Percentiles rank a stretch among this genome's conserved stretches.
Conservation (phyloP, 2,888 invertebrate species). For the Agrotis exclamationis region DNA sequence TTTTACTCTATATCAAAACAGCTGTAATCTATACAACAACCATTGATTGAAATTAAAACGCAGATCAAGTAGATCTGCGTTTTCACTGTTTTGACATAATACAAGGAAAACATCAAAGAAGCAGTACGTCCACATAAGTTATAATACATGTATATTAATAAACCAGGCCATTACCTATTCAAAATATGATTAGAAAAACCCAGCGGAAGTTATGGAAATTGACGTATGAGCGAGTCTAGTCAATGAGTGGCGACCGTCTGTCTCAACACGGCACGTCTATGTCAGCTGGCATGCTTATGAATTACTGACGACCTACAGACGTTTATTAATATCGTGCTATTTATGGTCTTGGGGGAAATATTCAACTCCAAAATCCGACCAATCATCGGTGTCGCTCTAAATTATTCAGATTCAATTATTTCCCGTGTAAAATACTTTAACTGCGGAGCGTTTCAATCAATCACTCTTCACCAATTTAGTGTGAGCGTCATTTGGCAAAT, state of each 20-base stretch:
- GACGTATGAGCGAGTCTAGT: slow-evolving; percentile 41
- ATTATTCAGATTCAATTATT: slow-evolving; percentile 84
- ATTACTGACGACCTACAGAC: slow-evolving; percentile 50
- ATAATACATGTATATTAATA: background rate
- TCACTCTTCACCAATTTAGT: slow-evolving; percentile 87
- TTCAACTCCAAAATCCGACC: slow-evolving; percentile 47
- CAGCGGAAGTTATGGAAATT: slow-evolving; percentile 41
- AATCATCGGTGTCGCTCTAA: slow-evolving; percentile 68
- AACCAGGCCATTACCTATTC: slow-evolving; percentile 13
- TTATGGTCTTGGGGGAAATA: slow-evolving; percentile 50
- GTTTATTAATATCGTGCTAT: slow-evolving; percentile 61
- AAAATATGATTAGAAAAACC: slow-evolving; percentile 31
- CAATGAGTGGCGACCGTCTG: slow-evolving; percentile 41
- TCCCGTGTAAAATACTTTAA: slow-evolving; percentile 81
- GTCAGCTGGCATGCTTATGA: slow-evolving; percentile 56
- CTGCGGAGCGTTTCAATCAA: slow-evolving; percentile 84
- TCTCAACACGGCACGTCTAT: slow-evolving; percentile 46
- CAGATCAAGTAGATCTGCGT: no score
- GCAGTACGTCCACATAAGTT: background rate
- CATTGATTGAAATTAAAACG: no score
- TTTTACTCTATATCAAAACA: no score
- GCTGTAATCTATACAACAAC: no score
- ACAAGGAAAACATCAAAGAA: background rate
- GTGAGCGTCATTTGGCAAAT: slow-evolving; percentile 88
- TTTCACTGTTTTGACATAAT: no score